Evolutionary conservation across 2,113 vertebrate genomes (phyloP).

Genomic region (Erythrolamprus reginae): DNA sequence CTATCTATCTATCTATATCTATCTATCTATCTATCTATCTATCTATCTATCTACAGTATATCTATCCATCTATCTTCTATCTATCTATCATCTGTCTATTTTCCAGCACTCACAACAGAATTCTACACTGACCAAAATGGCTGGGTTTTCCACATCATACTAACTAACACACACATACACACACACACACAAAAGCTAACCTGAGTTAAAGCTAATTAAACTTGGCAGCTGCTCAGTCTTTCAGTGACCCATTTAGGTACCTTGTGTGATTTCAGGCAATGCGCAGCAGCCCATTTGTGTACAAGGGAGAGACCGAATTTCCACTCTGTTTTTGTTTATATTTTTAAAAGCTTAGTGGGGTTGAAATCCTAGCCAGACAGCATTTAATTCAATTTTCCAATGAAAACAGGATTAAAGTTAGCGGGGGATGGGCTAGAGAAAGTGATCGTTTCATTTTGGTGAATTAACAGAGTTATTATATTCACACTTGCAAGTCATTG

Average conservation of each 20-base stretch:
- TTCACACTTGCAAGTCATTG: not conserved
- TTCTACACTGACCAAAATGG: not conserved
- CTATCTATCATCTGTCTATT: too few species aligned
- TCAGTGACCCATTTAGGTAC: not conserved
- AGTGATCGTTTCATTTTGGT: not conserved
- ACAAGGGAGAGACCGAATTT: not conserved
- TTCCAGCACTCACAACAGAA: not conserved
- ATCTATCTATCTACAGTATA: too few species aligned
- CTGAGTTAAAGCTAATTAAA: not conserved
- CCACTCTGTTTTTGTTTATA: not conserved
- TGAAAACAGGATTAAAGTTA: not conserved
- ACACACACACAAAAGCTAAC: not conserved
- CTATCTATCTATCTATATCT: too few species aligned
- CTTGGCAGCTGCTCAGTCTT: not conserved
- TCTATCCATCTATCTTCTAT: too few species aligned
- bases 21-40: too few species aligned
- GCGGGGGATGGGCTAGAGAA: not conserved
- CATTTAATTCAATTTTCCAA: not conserved
- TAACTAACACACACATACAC: not conserved
- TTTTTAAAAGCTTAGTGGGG: not conserved
- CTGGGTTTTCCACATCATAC: not conserved
- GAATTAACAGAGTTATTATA: not conserved
- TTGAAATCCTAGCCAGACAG: not conserved
- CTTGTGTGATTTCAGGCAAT: not conserved
- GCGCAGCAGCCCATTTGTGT: not conserved